phyloP scores from a whole-genome alignment of 1,140 invertebrate genomes.

The Drosophila albomicans region DNA sequence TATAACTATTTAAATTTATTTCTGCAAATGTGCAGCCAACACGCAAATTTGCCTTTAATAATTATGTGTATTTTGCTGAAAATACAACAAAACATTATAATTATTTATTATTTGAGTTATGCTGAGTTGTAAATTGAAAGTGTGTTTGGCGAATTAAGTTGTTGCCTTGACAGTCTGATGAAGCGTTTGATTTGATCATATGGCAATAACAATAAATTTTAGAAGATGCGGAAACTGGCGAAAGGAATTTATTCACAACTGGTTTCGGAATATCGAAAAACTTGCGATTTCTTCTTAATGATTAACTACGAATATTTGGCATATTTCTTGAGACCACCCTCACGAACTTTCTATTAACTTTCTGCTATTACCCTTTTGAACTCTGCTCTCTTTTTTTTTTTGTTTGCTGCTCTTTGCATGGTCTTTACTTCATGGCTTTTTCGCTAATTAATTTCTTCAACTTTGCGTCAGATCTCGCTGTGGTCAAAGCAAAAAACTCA shows the following conservation, averaged over 20 bases:
- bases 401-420: neutral
- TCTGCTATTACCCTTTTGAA: conserved; percentile 27
- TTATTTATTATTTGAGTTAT: conserved; percentile 47
- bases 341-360: conserved; percentile 29
- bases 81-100: conserved; percentile 30
- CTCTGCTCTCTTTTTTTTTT: conserved; percentile 5
- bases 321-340: conserved; percentile 20
- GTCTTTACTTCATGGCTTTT: conserved; percentile 5
- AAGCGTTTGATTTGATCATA: conserved; percentile 25
- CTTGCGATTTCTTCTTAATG: conserved; percentile 1
- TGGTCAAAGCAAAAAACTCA: neutral
- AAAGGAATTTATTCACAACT: neutral
- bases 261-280: neutral
- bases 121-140: conserved; percentile 57
- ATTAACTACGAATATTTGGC: neutral
- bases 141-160: conserved; percentile 27
- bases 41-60: conserved; percentile 64
- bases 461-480: conserved; percentile 11
- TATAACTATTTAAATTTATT: conserved; percentile 72
- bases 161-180: neutral
- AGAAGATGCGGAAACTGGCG: neutral
- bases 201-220: neutral
- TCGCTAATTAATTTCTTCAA: conserved; percentile 18
- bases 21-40: conserved; percentile 57
- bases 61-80: conserved; percentile 59